These are phyloP conservation scores for Poecilus cupreus DNA, from an alignment of 2,888 invertebrate species.

Conservation along the genomic window DNA sequence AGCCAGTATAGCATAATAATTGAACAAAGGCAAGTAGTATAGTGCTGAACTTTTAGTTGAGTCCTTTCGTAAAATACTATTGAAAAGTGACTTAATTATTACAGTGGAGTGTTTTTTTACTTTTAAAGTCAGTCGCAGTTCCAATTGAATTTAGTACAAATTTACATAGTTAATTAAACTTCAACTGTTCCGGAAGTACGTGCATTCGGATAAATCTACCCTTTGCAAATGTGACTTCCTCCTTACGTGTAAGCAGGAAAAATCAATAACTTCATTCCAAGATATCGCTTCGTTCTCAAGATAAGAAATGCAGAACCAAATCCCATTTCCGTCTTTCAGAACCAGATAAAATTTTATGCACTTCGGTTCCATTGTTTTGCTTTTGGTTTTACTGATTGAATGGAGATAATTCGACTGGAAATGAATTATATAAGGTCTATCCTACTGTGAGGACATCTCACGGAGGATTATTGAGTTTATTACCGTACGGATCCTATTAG, in stretches of 20 bases:
- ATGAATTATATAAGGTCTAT: background rate
- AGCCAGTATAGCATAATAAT: too few species aligned
- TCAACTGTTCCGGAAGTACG: too few species aligned
- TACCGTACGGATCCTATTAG: too few species aligned
- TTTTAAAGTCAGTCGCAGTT: too few species aligned
- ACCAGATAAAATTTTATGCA: constrained; percentile 20
- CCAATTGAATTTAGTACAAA: background rate
- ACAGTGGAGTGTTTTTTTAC: too few species aligned
- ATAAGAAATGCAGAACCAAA: constrained; percentile 13
- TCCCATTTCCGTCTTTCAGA: background rate
- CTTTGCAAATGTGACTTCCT: background rate
- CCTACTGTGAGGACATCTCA: too few species aligned
- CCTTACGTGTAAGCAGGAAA: background rate
- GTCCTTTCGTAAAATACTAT: too few species aligned
- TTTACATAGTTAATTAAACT: constrained; percentile 8
- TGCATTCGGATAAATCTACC: background rate
- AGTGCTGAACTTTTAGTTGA: too few species aligned
- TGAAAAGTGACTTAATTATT: too few species aligned
- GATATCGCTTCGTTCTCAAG: background rate
- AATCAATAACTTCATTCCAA: constrained; percentile 24
- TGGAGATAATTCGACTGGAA: background rate
- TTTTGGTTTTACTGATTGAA: background rate
- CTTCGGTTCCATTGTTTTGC: background rate
- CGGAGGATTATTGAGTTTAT: too few species aligned
- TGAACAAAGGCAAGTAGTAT: too few species aligned